Evolutionary conservation across 2,113 vertebrate genomes (phyloP).

Genomic region (Recurvirostra avosetta): DNA sequence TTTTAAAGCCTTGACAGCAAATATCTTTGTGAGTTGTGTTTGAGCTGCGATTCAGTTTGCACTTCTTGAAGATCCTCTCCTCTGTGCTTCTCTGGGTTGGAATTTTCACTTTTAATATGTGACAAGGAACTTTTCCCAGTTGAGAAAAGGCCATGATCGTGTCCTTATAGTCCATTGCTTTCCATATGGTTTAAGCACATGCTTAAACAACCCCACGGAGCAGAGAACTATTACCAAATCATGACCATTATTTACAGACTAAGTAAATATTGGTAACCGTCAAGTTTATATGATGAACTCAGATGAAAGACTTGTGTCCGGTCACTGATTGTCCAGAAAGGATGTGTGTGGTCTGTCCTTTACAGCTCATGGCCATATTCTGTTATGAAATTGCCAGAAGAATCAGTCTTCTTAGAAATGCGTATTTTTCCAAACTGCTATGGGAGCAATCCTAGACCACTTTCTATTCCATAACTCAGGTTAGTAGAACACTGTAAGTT

Average conservation of each 20-base stretch:
- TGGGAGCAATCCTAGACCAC: not conserved
- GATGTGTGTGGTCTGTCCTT: not conserved
- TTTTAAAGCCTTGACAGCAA: not conserved
- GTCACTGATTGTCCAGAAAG: not conserved
- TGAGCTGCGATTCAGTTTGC: not conserved
- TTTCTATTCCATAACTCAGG: conserved; percentile 9
- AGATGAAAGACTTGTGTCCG: not conserved
- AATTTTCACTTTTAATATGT: not conserved
- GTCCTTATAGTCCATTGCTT: not conserved
- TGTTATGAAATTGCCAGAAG: not conserved
- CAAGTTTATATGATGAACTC: not conserved
- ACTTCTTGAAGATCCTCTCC: not conserved
- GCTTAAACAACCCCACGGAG: accelerated
- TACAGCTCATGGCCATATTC: not conserved
- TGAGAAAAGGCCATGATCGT: not conserved
- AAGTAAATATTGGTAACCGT: not conserved
- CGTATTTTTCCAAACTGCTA: not conserved
- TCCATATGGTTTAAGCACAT: not conserved
- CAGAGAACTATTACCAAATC: not conserved
- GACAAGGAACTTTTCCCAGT: not conserved
- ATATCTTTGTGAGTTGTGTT: not conserved
- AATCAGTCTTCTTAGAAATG: not conserved
- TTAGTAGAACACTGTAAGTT: conserved; percentile 22
- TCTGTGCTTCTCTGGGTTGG: not conserved
- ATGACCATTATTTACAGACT: not conserved